Base-by-base conservation (phyloP, 2,797 vertebrate species). In the Lagorchestes hirsutus region DNA sequence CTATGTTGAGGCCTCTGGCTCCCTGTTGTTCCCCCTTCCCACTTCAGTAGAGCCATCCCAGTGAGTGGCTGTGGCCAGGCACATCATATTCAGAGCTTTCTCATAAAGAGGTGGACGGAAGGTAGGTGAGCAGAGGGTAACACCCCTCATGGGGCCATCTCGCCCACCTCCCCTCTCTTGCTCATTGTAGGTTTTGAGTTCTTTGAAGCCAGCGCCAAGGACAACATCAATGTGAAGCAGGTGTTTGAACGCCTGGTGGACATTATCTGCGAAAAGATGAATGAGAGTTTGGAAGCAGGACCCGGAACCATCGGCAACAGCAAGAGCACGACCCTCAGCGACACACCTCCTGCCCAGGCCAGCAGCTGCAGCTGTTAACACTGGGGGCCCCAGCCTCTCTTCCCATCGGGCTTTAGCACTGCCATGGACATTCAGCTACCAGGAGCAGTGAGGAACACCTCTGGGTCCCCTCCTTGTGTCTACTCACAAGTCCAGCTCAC, bases 251-350 rank as follows among this genome's bases (percentile, higher is more conserved):
- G 99, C 5, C 98, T 99, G 9, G 99, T 99, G 97, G 99, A 99
- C 50, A 96, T 99, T 96, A 99, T 99, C 98, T 99, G 99, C 3
- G 99, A 99, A 94, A 99, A 99, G 98, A 99, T 99, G 99, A 99
- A 99, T 0, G 99, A 99, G 98, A 99, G 98, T 96, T 98, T 99
- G 98, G 99, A 99, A 12, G 98, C 98, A 58, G 99, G 98, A 57
- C 52, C 97, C 29, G 98, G 97, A 90, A 95, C 98, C 0, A 90
- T 98, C 24, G 93, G 98, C 98, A 99, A 99, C 90, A 98, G 99
- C 95, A 98, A 98, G 96, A 98, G 97, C 96, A 97, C 98, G 0
- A 93, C 98, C 82, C 97, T 99, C 46, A 99, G 98, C 92, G 99
- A 99, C 92, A 94, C 98, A 1, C 82, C 98, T 0, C 97, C 99